Base-by-base conservation (phyloP, 2,113 vertebrate genomes). In the Sula dactylatra region DNA sequence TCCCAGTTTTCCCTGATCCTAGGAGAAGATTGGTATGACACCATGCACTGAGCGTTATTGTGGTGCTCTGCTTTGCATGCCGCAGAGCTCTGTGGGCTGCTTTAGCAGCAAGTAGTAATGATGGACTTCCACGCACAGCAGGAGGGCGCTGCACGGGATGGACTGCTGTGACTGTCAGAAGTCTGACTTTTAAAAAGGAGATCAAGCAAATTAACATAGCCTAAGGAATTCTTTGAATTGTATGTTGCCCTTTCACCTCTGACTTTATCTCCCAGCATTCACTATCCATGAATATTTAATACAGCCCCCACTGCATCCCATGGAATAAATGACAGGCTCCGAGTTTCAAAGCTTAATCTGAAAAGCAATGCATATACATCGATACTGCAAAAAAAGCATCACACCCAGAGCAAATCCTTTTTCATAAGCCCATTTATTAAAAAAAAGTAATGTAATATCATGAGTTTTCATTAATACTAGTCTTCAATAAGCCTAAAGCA, bases 391-490 rank as follows among this genome's bases (percentile, higher is more conserved):
- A 45, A 74, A 91, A 93, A 40, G 4, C 38, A 64, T 84, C 86
- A 52, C 34, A 95, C 69, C 65, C 73, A 87, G 69, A 94, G 88
- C 65, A 95, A 94, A 94, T 93, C 81, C 89, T 94, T 97, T 95
- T 89, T 90, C 86, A 93, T 93, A 89, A 96, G 82, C 65, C 81
- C 81, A 91, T 83, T 95, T 97, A 97, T 91, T 95, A 79, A 92
- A 96, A 95, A 89, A 91, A 94, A 67, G 81, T 89, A 95, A 91
- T 87, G 93, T 97, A 89, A 79, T 96, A 94, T 94, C 80, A 85
- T 85, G 94, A 91, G 73, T 94, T 96, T 97, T 94, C 93, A 95
- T 96, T 96, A 97, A 97, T 91, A 82, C 78, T 86, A 85, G 94
- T 82, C 91, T 95, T 95, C 95, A 94, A 17, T 91, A 91, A 96